phyloP scores from a whole-genome alignment of 2,113 vertebrate species.

The Agelaius tricolor region DNA sequence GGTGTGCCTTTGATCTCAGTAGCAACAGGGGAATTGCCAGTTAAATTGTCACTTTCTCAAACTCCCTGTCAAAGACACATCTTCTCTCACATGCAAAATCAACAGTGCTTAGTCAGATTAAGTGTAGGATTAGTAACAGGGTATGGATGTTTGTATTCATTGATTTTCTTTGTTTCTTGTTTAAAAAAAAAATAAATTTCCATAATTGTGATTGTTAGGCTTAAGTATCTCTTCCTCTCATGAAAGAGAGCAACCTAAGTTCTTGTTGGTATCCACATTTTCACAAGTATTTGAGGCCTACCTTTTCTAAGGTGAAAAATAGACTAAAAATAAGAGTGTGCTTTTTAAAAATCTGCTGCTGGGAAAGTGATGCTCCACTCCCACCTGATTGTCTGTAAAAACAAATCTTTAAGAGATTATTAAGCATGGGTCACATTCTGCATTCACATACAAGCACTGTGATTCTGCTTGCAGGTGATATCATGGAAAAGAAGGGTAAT shows the following conservation, averaged over 20 bases:
- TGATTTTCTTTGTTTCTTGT: neutral
- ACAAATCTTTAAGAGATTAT: neutral
- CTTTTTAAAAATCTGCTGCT: neutral
- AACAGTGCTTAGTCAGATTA: conserved; percentile 13
- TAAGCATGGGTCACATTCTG: neutral
- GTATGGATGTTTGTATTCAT: neutral
- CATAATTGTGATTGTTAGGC: neutral
- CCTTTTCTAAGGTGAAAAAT: neutral
- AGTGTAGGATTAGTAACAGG: conserved; percentile 31
- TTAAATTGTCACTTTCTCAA: conserved; percentile 52
- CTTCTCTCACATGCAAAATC: conserved; percentile 34
- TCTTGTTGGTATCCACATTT: neutral
- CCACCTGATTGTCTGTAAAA: neutral
- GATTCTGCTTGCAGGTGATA: neutral
- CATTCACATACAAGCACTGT: neutral
- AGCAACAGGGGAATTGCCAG: conserved; percentile 24
- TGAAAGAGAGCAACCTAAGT: neutral
- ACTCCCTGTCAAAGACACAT: conserved; percentile 23
- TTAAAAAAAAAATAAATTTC: neutral
- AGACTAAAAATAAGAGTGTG: neutral
- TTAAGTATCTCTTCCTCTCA: neutral
- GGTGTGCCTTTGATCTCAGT: conserved; percentile 34
- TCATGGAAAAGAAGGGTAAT: neutral
- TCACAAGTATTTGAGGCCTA: neutral
- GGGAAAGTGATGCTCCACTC: neutral